Percentiles rank a stretch among this genome's conserved stretches.
phyloP scores from a whole-genome alignment of 2,888 invertebrate species.

The Steromphala cineraria region DNA sequence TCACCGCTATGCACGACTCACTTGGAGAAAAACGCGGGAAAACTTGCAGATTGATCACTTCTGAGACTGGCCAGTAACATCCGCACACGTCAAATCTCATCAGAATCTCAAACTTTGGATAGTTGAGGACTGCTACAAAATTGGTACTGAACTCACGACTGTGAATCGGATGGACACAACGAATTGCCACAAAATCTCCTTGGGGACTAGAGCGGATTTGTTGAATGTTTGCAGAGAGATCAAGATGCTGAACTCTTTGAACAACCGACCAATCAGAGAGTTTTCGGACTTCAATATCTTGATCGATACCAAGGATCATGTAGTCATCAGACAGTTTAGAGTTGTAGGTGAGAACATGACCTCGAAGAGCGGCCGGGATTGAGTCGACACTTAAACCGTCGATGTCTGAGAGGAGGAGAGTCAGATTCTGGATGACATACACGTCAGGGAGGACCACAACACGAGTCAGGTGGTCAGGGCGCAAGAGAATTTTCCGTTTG shows the following conservation, averaged over 20 bases:
- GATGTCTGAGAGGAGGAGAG: constrained; percentile 22
- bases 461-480: constrained; percentile 53
- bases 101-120: constrained; percentile 41
- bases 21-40: constrained; percentile 63
- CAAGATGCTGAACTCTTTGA: constrained; percentile 35
- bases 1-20: constrained; percentile 57
- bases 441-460: constrained; percentile 46
- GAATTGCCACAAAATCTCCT: constrained; percentile 53
- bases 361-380: constrained; percentile 46
- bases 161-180: constrained; percentile 56
- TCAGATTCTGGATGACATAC: constrained; percentile 44
- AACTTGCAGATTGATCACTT: constrained; percentile 61
- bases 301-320: constrained; percentile 42
- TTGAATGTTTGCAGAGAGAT: constrained; percentile 52
- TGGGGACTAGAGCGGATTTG: constrained; percentile 58
- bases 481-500: constrained; percentile 47
- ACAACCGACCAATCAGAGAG: constrained; percentile 43
- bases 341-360: constrained; percentile 53
- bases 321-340: constrained; percentile 49
- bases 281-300: constrained; percentile 46
- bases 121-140: constrained; percentile 50
- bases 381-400: constrained; percentile 28
- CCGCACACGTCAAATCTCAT: constrained; percentile 55
- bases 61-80: constrained; percentile 63
- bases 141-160: constrained; percentile 54